Percentiles rank a stretch among this genome's conserved stretches.
Evolutionary conservation across 2,113 vertebrate genomes (phyloP).

Genomic region (Empidonax alnorum): DNA sequence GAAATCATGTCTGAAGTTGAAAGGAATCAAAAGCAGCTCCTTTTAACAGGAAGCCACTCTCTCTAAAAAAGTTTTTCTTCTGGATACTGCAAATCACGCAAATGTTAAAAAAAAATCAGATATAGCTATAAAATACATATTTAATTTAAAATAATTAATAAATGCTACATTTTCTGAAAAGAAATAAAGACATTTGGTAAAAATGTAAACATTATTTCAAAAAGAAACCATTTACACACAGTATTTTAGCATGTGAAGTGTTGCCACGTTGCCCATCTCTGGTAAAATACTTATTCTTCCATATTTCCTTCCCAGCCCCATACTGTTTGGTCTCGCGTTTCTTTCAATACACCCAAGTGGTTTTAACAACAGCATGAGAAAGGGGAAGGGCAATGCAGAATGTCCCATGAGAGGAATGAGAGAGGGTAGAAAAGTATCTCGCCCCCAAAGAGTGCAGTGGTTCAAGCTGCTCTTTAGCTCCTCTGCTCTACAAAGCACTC

Average conservation of each 20-base stretch:
- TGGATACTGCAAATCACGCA: neutral
- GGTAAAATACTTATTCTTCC: neutral
- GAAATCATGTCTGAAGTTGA: neutral
- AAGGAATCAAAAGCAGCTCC: neutral
- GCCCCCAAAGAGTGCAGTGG: neutral
- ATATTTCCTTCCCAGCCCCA: neutral
- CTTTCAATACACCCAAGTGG: neutral
- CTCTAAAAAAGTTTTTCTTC: neutral
- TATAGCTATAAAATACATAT: neutral
- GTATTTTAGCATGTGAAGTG: neutral
- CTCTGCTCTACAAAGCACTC: accelerated
- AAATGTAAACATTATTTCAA: neutral
- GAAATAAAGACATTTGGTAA: neutral
- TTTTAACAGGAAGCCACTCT: neutral
- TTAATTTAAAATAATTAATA: neutral
- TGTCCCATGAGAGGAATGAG: accelerated
- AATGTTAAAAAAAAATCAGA: neutral
- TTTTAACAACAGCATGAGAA: neutral
- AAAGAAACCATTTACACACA: neutral
- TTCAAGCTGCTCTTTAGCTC: neutral
- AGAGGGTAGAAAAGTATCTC: neutral
- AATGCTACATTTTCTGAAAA: neutral
- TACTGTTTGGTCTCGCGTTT: neutral
- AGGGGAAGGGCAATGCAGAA: neutral
- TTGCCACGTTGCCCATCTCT: accelerated